These are phyloP conservation scores for Drosophila carrolli DNA, from an alignment of 1,140 invertebrate genomes.

Conservation along the genomic window DNA sequence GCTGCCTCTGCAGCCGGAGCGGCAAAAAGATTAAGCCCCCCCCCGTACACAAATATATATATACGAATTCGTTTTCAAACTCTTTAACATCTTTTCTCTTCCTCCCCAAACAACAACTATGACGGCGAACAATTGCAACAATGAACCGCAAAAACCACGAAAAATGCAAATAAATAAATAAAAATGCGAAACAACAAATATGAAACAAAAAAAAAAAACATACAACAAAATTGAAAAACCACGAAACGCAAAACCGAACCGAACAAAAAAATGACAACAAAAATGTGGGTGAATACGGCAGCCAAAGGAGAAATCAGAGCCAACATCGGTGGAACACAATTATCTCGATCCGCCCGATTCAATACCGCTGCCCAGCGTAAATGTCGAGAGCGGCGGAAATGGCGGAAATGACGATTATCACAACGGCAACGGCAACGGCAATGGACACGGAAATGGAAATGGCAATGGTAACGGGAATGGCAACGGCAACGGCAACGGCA, in stretches of 20 bases:
- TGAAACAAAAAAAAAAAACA: conserved; percentile 37
- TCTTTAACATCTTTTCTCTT: conserved; percentile 63
- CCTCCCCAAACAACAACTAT: conserved; percentile 18
- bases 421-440: conserved; percentile 85
- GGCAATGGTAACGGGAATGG: conserved; percentile 77
- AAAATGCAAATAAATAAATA: conserved; percentile 77
- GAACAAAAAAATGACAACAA: conserved; percentile 30
- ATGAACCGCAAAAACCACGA: conserved; percentile 72
- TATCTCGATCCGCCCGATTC: conserved; percentile 84
- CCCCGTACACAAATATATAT: conserved; percentile 49
- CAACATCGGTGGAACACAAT: conserved; percentile 83
- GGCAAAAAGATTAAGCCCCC: conserved; percentile 63
- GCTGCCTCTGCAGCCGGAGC: conserved; percentile 19
- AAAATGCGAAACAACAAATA: conserved; percentile 59
- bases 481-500: conserved; percentile 17
- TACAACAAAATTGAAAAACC: conserved; percentile 64
- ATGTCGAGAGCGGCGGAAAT: conserved; percentile 83
- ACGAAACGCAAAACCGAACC: conserved; percentile 47
- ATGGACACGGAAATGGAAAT: conserved; percentile 85
- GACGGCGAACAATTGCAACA: conserved; percentile 58
- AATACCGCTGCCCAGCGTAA: conserved; percentile 83
- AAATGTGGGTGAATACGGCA: conserved; percentile 44
- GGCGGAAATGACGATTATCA: conserved; percentile 85
- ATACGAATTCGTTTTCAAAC: conserved; percentile 55
- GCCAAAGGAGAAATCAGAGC: conserved; percentile 82